Base-by-base conservation (phyloP, 2,797 vertebrate genomes). In the Cheirogaleus major region DNA sequence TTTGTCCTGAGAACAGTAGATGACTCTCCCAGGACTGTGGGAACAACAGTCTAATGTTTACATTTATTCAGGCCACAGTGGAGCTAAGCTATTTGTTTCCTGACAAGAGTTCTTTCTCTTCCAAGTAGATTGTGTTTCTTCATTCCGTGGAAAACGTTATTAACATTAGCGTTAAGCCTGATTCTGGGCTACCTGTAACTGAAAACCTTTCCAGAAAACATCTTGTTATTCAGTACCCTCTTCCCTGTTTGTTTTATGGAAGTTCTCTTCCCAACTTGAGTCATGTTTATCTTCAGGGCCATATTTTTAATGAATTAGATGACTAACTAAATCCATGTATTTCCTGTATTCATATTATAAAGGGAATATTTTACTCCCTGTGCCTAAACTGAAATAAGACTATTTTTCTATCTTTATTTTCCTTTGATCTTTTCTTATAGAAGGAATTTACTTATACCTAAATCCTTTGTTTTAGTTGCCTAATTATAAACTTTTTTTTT, bases 31-130 rank as follows among this genome's bases (percentile, higher is more conserved):
- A 70, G 88, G 70, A 18, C 78, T 89, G 63, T 25, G 0, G 1
- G 79, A 83, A 48, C n/a, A 9, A 20, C 41, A 0, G 83, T 92
- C 84, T 84, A 4, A 10, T 35, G 80, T 69, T 97, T 72, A 0
- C 48, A 2, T 93, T 94, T 92, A 75, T 82, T 96, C 95, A 43
- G 96, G 95, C 84, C 52, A 13, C 43, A 93, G 1, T 48, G 95
- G 96, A 90, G 81, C 84, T 13, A 59, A 91, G 85, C 61, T 81
- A 2, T 91, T 78, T 35, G 73, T 89, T 98, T 98, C 97, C 97
- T 94, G 92, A 87, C 52, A 0, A n/a, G 93, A 92, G 87, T 59
- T 18, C 79, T 97, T 98, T 80, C 92, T 95, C 93, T 94, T 95
- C 87, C 12, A 22, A 43, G 72, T 63, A 41, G 15, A 18, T 63